These are phyloP conservation scores for Listrodromus nycthemerus DNA, from an alignment of 2,888 invertebrate genomes.

Conservation along the genomic window DNA sequence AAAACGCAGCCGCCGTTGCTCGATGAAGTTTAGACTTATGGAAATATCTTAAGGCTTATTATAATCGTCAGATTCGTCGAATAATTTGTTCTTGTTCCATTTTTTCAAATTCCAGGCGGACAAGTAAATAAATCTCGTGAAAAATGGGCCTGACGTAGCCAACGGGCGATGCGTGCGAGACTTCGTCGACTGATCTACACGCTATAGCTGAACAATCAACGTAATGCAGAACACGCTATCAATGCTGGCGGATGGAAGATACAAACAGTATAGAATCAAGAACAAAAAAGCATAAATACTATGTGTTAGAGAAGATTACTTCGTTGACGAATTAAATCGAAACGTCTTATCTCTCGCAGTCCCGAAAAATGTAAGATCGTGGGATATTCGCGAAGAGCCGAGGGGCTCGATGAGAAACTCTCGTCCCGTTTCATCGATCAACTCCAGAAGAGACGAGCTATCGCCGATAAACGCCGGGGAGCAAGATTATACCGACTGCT, in stretches of 20 bases:
- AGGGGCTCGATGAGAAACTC: not conserved
- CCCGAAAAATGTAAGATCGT: constrained; percentile 10
- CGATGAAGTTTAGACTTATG: too few species aligned
- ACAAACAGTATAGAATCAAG: constrained; percentile 19
- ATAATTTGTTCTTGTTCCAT: not conserved
- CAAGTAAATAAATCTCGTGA: constrained; percentile 14
- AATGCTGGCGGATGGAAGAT: not conserved
- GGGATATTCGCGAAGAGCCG: constrained; percentile 11
- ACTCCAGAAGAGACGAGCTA: constrained; percentile 7
- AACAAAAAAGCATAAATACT: not conserved
- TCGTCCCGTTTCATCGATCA: not conserved
- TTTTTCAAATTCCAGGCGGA: constrained; percentile 54
- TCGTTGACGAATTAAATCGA: constrained; percentile 17
- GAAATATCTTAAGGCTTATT: not conserved
- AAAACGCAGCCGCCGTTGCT: too few species aligned
- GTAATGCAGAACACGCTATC: not conserved
- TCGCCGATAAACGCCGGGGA: not conserved
- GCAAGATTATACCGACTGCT: not conserved
- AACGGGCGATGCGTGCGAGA: constrained; percentile 29
- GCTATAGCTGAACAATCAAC: constrained; percentile 29
- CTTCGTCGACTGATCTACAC: constrained; percentile 26
- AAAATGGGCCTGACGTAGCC: constrained; percentile 55
- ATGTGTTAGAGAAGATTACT: constrained; percentile 18
- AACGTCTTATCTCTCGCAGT: not conserved
- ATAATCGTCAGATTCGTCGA: not conserved